A percentile compares a stretch with the other conserved stretches of the same genome.
phyloP scores from a whole-genome alignment of 2,797 vertebrate species.

The Psittacula echo region DNA sequence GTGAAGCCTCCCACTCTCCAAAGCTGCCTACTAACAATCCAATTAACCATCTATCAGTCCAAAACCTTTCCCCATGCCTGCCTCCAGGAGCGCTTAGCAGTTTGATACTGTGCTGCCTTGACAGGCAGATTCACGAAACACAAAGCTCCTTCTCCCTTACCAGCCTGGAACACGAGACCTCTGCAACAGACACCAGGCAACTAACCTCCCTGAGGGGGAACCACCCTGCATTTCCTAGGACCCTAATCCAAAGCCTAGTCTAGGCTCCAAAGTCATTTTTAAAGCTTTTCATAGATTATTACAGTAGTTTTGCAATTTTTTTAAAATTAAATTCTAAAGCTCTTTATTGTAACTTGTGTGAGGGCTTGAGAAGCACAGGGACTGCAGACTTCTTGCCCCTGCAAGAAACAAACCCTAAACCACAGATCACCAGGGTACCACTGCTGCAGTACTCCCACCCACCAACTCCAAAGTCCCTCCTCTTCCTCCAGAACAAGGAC shows the following conservation, averaged over 20 bases:
- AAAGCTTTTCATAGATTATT: neutral
- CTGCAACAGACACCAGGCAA: accelerated
- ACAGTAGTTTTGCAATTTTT: neutral
- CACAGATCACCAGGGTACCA: neutral
- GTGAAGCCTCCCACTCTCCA: neutral
- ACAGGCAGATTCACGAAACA: accelerated
- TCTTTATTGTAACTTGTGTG: accelerated
- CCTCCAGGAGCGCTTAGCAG: accelerated
- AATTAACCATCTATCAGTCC: accelerated
- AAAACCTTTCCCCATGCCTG: accelerated
- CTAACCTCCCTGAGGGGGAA: accelerated
- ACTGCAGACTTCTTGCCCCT: neutral
- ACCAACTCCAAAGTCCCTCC: neutral
- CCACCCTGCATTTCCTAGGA: accelerated
- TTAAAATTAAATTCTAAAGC: neutral
- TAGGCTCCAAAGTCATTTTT: neutral
- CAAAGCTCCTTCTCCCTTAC: neutral
- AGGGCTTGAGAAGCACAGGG: neutral
- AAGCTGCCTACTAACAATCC: neutral
- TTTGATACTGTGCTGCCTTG: accelerated
- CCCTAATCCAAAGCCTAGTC: neutral
- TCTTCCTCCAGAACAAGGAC: neutral
- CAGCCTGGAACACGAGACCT: accelerated
- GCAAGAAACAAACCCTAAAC: neutral
- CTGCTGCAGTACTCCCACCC: no score